Evolutionary conservation across 2,113 vertebrate genomes (phyloP).

Genomic region (Dasyprocta punctata): DNA sequence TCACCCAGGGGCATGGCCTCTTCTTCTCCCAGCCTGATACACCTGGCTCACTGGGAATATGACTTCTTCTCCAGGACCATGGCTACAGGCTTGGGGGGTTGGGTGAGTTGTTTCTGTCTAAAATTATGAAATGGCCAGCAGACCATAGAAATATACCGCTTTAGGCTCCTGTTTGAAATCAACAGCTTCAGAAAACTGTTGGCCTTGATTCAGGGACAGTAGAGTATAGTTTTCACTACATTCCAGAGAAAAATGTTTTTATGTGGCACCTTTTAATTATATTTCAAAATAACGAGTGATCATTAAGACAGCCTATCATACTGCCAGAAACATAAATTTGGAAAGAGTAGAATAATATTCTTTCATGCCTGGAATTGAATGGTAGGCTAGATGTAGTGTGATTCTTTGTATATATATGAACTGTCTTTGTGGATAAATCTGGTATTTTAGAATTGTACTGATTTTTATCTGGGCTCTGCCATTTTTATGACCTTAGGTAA

Average conservation of each 20-base stretch:
- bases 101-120: too few relatives aligned
- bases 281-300: conserved; percentile 31
- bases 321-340: not conserved
- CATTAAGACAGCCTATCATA: not conserved
- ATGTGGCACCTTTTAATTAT: not conserved
- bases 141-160: too few relatives aligned
- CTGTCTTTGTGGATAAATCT: not conserved
- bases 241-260: not conserved
- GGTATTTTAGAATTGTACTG: not conserved
- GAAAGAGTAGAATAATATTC: not conserved
- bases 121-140: too few relatives aligned
- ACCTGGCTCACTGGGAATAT: too few relatives aligned
- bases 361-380: not conserved
- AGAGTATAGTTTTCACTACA: not conserved
- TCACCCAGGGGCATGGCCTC: too few relatives aligned
- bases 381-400: not conserved
- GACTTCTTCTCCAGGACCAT: too few relatives aligned
- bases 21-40: too few relatives aligned
- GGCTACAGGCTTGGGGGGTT: too few relatives aligned
- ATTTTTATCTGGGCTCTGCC: not conserved
- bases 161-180: too few relatives aligned
- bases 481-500: not conserved
- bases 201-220: too few relatives aligned
- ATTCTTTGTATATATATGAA: not conserved
- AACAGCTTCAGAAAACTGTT: too few relatives aligned